Base-by-base conservation (phyloP, 2,888 invertebrate genomes). In the Tineola bisselliella region DNA sequence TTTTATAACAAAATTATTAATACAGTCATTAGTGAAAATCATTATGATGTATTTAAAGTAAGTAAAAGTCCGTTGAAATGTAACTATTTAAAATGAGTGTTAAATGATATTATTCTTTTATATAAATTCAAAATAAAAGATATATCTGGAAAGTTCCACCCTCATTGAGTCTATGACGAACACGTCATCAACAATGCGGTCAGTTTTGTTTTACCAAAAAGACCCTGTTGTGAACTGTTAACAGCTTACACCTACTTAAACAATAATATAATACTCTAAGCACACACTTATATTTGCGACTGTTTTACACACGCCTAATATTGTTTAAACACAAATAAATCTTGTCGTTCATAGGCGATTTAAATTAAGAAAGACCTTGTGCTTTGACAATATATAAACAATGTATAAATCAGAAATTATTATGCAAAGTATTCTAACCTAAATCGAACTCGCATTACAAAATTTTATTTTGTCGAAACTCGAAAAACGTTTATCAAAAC, bases 151-250 rank as follows among this genome's bases (percentile, higher is more conserved):
- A 64, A 68, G 66, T 67, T 70, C 69, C 71, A 71, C 73, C 71
- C 67, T 69, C 68, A 64, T 66, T 63, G 60, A 62, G 4, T 38
- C 66, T 67, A 62, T 70, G 67, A 72, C 73, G 73, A 73, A 75
- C 71, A 75, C 73, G 66, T 65, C 70, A 38, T 17, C 13, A 31
- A 10, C 38, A 13, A 12, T 8, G 19, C 18, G n/a, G 59, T n/a
- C 38, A 13, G 68, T 78, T 78, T 77, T 74, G 73, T 69, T 67
- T 66, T 72, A 77, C 70, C 76, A 79, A 83, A 83, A 79, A 75
- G 76, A 82, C 84, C 83, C 84, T 83, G 83, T 77, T 69, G 71
- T 44, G 30, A 18, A 38, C 6, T 38, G 38, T 38, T n/a, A 38
- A 10, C 38, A 10, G 38, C 38, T 25, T 38, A 38, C 10, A 38